Conservation (phyloP, 2,113 vertebrate species). For the Pogonocichla stellata region DNA sequence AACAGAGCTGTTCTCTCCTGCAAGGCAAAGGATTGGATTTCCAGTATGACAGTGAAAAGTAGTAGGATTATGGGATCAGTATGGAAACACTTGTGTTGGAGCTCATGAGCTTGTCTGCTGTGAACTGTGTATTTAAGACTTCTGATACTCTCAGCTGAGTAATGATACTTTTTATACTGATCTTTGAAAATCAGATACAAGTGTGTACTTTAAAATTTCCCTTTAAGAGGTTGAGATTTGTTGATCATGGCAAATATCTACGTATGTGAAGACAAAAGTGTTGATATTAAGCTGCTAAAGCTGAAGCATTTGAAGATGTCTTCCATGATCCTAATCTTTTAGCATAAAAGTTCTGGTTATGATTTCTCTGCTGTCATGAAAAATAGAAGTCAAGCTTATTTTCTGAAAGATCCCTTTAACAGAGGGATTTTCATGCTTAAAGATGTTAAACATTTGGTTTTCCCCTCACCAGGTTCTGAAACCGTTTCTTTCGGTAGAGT, state of each 20-base stretch:
- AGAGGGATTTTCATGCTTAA: neutral
- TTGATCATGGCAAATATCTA: neutral
- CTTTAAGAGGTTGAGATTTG: neutral
- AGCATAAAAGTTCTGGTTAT: neutral
- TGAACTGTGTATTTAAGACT: neutral
- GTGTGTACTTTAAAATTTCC: neutral
- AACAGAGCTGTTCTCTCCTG: neutral
- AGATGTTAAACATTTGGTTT: neutral
- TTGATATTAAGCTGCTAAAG: neutral
- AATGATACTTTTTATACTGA: neutral
- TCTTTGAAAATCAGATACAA: neutral
- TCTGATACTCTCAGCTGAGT: neutral
- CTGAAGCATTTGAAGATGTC: neutral
- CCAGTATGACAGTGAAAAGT: neutral
- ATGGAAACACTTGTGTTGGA: neutral
- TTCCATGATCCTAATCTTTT: neutral
- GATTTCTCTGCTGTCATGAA: neutral
- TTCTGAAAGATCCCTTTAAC: neutral
- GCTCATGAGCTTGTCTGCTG: neutral
- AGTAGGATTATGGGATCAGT: neutral
- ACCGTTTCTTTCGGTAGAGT: neutral
- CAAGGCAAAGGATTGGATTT: neutral
- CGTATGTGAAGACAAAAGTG: neutral
- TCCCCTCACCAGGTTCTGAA: neutral
- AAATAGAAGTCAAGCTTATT: neutral